Base-by-base conservation (phyloP, 2,113 vertebrate genomes). In the Tachycineta bicolor region DNA sequence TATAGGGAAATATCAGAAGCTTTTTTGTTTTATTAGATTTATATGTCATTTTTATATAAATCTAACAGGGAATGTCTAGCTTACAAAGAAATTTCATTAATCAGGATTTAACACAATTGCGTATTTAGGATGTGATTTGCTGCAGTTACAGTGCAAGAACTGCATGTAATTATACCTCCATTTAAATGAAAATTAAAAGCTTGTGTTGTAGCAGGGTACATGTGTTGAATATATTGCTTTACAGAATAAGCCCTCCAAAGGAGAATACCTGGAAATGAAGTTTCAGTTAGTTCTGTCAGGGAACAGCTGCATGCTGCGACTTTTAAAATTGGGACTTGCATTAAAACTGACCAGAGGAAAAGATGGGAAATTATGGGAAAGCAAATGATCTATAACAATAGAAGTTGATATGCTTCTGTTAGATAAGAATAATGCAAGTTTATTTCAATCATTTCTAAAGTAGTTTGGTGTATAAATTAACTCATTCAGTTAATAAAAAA, bases 11-110 rank as follows among this genome's bases (percentile, higher is more conserved):
- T 94, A 70, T 82, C 93, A 92, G 89, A 52, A 93, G 82, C 73
- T 90, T 96, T 94, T 94, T 94, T 12, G 20, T 68, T 91, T 74
- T 94, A 93, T 97, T 97, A 94, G 70, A 93, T 97, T 89, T 77
- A 78, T 94, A 96, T 97, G 71, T 86, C 39, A 52, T 90, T 85
- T 68, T 76, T 80, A 81, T 83, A 89, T 77, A 79, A 97, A 81
- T 91, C 64, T 96, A 96, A 96, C 52, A 73, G 33, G n/a, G 63
- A 94, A 88, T 83, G 96, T 96, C 49, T 93, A 92, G 94, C 94
- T 97, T 94, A 73, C 81, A 92, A 91, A 85, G 84, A 96, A 97
- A 97, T 96, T 96, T 94, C 83, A 92, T 96, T 96, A 96, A 97
- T 97, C 94, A 97, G 78, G 93, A 79, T 96, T 90, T 93, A 97